These are phyloP conservation scores for Meloidogyne floridensis DNA, from an alignment of 1,140 invertebrate species.

Conservation along the genomic window DNA sequence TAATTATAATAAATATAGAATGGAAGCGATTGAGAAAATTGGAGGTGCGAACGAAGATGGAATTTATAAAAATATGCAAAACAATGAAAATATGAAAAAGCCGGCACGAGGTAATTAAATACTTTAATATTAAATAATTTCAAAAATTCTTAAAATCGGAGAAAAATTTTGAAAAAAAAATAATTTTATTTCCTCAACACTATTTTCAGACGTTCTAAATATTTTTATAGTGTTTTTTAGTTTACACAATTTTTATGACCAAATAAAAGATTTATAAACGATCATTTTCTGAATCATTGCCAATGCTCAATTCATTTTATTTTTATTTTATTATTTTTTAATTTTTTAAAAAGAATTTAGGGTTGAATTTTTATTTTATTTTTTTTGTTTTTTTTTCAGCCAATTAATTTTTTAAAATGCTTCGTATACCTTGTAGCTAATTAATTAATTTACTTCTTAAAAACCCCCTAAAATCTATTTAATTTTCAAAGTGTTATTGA, in stretches of 20 bases:
- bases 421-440: no score
- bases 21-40: slow-evolving; percentile 10
- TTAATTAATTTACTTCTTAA: no score
- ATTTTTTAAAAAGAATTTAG: background rate
- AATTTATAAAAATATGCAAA: background rate
- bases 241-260: background rate
- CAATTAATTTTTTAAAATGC: no score
- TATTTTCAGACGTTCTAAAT: background rate
- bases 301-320: background rate
- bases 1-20: background rate
- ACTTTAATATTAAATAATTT: background rate
- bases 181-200: no score
- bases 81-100: background rate
- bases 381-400: no score
- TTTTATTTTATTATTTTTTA: background rate
- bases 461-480: no score
- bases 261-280: background rate
- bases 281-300: background rate
- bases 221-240: background rate
- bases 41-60: background rate
- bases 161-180: no score
- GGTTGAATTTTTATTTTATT: no score
- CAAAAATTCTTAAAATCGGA: no score
- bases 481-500: no score
- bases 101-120: background rate